Evolutionary conservation across 2,888 invertebrate species (phyloP), one percentile per base, ranked within the genome.

Genomic region (Eubasilissa splendida): DNA sequence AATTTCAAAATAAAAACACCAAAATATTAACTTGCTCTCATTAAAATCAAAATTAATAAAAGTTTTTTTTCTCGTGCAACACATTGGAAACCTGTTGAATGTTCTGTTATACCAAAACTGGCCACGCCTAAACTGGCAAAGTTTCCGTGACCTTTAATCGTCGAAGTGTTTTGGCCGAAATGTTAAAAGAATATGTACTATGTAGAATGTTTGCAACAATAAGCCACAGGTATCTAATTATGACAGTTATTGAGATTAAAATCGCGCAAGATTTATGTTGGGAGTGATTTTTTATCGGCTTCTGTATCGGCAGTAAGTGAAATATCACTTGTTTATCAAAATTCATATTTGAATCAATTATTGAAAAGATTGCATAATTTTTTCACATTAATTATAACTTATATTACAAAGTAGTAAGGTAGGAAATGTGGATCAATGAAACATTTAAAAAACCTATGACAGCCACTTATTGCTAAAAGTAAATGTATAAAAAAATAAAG

Each of bases 121-220:
- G 60, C 75, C 75, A 75, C 75, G 71, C 56, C 71, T 33, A 75
- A 60, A 75, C 59, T 11, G 74, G 59, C 58, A 59, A 59, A 74
- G 50, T 59, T 42, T 50, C 60, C 60, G 42, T 75, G 75, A 75
- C 59, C 75, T 75, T 75, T 59, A 59, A 8, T 50, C 33, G 56
- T 5, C 71, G 5, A 12, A 42, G 14, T 56, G 71, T 73, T 56
- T 56, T 31, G 42, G 60, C 60, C 52, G 50, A 22, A 60, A 60
- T 60, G 52, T 50, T 60, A 60, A 31, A 70, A 4, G 8, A 5
- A 42, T 42, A 42, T 42, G 42, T 42, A 42, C 7, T 0, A 42
- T 42, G 63, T 12, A 63, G 54, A 31, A 71, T 53, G 42, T 71
- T 22, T 33, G 33, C 63, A 12, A 33, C 11, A 4, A n/a, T 54